These are phyloP conservation scores for Brachyhypopomus occidentalis DNA, from an alignment of 2,113 vertebrate species.

Conservation along the genomic window DNA sequence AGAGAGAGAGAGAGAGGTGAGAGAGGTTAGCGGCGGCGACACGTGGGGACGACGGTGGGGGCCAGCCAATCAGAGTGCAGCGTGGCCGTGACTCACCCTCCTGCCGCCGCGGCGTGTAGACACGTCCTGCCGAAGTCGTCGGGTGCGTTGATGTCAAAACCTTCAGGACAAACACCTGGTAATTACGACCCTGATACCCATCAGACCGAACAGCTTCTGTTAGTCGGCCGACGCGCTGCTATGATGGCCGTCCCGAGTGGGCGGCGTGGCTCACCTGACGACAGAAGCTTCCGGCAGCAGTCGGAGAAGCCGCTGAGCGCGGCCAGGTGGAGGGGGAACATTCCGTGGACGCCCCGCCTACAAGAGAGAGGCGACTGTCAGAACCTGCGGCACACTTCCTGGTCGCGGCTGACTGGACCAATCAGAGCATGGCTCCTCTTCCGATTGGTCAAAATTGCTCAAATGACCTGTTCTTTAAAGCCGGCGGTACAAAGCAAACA, in stretches of 20 bases:
- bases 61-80: not conserved
- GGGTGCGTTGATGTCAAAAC: slow-evolving; percentile 96
- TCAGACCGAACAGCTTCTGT: not conserved
- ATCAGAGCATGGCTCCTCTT: not conserved
- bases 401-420: too few relatives aligned
- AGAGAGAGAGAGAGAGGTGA: not conserved
- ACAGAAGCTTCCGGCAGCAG: slow-evolving; percentile 97
- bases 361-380: slow-evolving; percentile 34
- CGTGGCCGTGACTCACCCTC: slow-evolving; percentile 81
- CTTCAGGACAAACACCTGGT: slow-evolving; percentile 62
- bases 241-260: slow-evolving; percentile 10
- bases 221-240: not conserved
- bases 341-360: slow-evolving; percentile 95
- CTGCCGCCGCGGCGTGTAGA: slow-evolving; percentile 98
- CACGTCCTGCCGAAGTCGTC: slow-evolving; percentile 98
- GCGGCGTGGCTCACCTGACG: slow-evolving; percentile 79
- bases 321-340: slow-evolving; percentile 98
- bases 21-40: not conserved
- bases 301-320: slow-evolving; percentile 98
- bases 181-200: too few relatives aligned
- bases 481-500: not conserved
- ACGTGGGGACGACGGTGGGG: not conserved
- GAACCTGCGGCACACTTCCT: too few relatives aligned
- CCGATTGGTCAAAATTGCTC: not conserved
- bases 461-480: not conserved